A percentile compares a stretch with the other conserved stretches of the same genome.
Evolutionary conservation across 2,888 invertebrate species (phyloP).

Genomic region (Orthosia incerta): DNA sequence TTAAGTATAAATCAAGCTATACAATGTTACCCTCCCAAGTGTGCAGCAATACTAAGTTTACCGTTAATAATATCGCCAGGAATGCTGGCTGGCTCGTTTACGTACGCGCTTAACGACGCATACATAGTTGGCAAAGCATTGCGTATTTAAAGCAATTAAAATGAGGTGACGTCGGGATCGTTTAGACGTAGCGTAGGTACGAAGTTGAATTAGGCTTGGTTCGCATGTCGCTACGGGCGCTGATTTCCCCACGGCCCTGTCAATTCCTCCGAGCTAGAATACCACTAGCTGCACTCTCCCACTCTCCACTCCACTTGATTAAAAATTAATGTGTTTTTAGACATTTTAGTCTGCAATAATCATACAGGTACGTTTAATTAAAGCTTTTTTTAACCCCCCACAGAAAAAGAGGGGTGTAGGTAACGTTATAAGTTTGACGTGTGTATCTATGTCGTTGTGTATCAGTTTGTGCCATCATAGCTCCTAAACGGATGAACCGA

Average conservation of each 20-base stretch:
- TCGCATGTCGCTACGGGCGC: constrained; percentile 72
- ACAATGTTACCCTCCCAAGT: constrained; percentile 19
- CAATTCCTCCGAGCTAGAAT: constrained; percentile 76
- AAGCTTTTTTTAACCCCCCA: constrained; percentile 4
- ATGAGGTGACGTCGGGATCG: constrained; percentile 63
- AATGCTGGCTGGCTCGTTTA: constrained; percentile 53
- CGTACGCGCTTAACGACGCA: constrained; percentile 57
- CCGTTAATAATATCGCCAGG: constrained; percentile 54
- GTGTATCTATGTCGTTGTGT: no score
- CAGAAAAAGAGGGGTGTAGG: no score
- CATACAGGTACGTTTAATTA: constrained; percentile 35
- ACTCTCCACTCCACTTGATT: constrained; percentile 75
- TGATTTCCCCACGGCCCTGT: constrained; percentile 84
- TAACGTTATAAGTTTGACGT: no score
- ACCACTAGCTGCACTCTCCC: constrained; percentile 76
- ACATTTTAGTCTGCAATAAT: constrained; percentile 71
- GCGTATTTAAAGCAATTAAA: constrained; percentile 71
- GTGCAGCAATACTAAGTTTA: constrained; percentile 47
- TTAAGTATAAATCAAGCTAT: neutral
- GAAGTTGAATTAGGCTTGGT: constrained; percentile 75
- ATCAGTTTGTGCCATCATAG: no score
- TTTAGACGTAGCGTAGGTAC: constrained; percentile 64
- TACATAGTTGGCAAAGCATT: constrained; percentile 66
- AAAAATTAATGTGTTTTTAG: constrained; percentile 81
- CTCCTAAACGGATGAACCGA: no score